A percentile compares a stretch with the other conserved stretches of the same genome.
These are phyloP conservation scores for Phoeniculus purpureus DNA, from an alignment of 2,797 vertebrate genomes.

Conservation along the genomic window DNA sequence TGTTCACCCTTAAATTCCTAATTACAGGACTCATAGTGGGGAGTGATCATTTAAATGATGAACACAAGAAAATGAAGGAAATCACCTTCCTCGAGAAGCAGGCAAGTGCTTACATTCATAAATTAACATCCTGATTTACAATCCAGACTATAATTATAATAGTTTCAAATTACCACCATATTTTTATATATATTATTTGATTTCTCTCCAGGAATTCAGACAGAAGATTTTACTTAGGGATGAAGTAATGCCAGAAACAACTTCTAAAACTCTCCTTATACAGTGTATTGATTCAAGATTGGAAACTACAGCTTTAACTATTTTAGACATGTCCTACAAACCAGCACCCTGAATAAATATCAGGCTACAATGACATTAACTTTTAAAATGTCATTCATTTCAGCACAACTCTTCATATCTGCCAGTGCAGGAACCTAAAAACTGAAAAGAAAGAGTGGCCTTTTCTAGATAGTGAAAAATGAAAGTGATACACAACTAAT, in stretches of 20 bases:
- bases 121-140: not conserved
- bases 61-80: slow-evolving; percentile 30
- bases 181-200: not conserved
- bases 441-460: not conserved
- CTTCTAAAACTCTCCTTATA: not conserved
- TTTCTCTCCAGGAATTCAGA: not conserved
- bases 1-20: slow-evolving; percentile 58
- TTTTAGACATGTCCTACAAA: not conserved
- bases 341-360: not conserved
- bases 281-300: not conserved
- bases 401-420: not conserved
- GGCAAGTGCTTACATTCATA: not conserved
- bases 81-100: not conserved
- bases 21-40: slow-evolving; percentile 40
- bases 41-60: slow-evolving; percentile 44
- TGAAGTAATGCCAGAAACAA: not conserved
- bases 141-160: not conserved
- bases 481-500: not conserved
- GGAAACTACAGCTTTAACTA: not conserved
- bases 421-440: not conserved
- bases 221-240: not conserved
- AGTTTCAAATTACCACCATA: not conserved
- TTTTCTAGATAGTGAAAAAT: not conserved
- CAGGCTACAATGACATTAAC: not conserved
- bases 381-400: slow-evolving; percentile 12